Evolutionary conservation across 2,888 invertebrate genomes (phyloP).

Genomic region (Acronicta psi): DNA sequence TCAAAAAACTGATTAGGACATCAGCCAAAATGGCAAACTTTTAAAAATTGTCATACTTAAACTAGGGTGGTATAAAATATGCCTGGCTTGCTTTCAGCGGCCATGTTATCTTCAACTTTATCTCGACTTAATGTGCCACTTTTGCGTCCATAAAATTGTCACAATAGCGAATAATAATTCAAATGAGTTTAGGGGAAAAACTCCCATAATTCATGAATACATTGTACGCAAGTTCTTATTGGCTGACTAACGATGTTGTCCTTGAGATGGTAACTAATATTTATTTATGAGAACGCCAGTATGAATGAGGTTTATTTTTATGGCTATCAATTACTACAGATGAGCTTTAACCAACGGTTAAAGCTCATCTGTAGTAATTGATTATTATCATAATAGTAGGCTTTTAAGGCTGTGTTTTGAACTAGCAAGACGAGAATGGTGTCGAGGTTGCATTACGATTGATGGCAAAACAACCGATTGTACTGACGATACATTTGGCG

Average conservation of each 20-base stretch:
- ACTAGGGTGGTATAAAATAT: conserved; percentile 13
- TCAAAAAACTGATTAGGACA: conserved; percentile 46
- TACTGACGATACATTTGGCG: no score
- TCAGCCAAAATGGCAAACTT: conserved; percentile 33
- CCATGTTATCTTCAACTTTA: conserved; percentile 8
- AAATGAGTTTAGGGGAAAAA: conserved; percentile 4
- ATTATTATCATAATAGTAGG: conserved; percentile 19
- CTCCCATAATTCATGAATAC: conserved; percentile 24
- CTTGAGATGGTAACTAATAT: conserved; percentile 20
- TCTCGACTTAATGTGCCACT: conserved; percentile 10
- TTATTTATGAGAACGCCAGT: conserved; percentile 36
- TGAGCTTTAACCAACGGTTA: conserved; percentile 14
- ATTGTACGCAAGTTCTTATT: conserved; percentile 7
- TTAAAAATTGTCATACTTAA: conserved; percentile 25
- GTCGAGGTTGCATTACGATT: background rate
- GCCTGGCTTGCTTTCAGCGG: conserved; percentile 44
- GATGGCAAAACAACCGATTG: background rate
- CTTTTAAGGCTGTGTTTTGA: conserved; percentile 6
- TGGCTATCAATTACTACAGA: conserved; percentile 17
- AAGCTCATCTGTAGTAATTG: no score
- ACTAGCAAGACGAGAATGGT: background rate
- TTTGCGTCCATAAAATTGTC: conserved; percentile 15
- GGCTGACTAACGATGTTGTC: background rate
- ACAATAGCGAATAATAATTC: conserved; percentile 15
- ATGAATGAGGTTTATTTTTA: conserved; percentile 33